Percentiles rank a stretch among this genome's conserved stretches.
phyloP scores from a whole-genome alignment of 2,113 vertebrate species.

The Antechinus flavipes region DNA sequence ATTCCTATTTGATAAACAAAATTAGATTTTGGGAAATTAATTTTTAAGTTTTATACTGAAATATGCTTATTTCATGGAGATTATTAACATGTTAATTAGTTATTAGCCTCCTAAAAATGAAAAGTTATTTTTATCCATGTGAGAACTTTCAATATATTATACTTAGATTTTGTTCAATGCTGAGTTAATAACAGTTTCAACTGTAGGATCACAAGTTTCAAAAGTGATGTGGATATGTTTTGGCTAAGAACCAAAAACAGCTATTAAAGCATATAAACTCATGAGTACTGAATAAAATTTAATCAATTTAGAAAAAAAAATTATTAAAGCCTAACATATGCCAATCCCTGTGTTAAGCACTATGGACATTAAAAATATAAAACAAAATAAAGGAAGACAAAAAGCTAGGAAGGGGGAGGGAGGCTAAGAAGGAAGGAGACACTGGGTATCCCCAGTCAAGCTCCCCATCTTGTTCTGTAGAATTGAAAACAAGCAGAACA shows the following conservation, averaged over 20 bases:
- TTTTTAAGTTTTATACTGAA: neutral
- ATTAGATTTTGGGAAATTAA: neutral
- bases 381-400: constrained; percentile 11
- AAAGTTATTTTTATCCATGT: constrained; percentile 3
- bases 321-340: neutral
- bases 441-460: neutral
- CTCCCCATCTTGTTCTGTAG: neutral
- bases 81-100: neutral
- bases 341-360: neutral
- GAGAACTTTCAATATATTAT: neutral
- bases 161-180: constrained; percentile 27
- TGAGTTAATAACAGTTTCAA: constrained; percentile 41
- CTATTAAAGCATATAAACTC: neutral
- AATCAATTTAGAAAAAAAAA: neutral
- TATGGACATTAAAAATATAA: constrained; percentile 4
- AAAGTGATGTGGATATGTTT: neutral
- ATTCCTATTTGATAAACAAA: neutral
- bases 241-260: constrained; percentile 12
- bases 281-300: constrained; percentile 5
- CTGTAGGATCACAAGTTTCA: constrained; percentile 24
- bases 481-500: neutral
- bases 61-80: neutral
- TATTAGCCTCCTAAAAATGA: constrained; percentile 35
- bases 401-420: no score
- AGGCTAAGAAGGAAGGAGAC: neutral